These are phyloP conservation scores for Xylocampa areola DNA, from an alignment of 2,888 invertebrate species.

Conservation along the genomic window DNA sequence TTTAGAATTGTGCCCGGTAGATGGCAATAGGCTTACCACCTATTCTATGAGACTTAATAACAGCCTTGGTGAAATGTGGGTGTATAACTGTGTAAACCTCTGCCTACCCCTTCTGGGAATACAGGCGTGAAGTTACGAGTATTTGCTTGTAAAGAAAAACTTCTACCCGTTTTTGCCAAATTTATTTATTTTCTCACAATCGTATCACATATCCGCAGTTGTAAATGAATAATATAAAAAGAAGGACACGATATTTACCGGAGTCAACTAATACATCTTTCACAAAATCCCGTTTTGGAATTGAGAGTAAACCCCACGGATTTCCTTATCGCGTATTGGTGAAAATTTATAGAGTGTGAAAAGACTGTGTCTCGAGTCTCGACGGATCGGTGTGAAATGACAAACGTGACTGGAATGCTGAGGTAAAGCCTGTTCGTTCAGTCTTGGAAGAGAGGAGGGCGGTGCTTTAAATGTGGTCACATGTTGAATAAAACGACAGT, in stretches of 20 bases:
- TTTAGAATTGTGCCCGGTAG: too few relatives aligned
- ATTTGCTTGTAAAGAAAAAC: too few relatives aligned
- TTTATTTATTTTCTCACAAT: neutral
- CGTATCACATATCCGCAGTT: neutral
- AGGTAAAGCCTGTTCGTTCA: conserved; percentile 49
- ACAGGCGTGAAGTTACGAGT: too few relatives aligned
- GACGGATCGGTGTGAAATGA: conserved; percentile 79
- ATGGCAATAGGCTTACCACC: too few relatives aligned
- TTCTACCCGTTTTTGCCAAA: neutral
- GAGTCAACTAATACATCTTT: conserved; percentile 63
- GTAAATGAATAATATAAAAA: conserved; percentile 47
- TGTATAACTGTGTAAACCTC: too few relatives aligned
- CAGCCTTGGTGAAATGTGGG: too few relatives aligned
- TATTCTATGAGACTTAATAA: too few relatives aligned
- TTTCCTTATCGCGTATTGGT: conserved; percentile 74
- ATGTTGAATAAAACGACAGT: too few relatives aligned
- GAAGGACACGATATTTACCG: conserved; percentile 49
- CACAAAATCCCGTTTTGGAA: conserved; percentile 60
- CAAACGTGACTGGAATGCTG: conserved; percentile 78
- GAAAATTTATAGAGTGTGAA: conserved; percentile 86
- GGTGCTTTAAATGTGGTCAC: conserved; percentile 40
- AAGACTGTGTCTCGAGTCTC: conserved; percentile 76
- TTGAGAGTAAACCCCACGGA: conserved; percentile 68
- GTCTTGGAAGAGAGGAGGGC: conserved; percentile 19
- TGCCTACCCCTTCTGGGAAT: too few relatives aligned